These are phyloP conservation scores for Boulengeromyrus knoepffleri DNA, from an alignment of 2,113 vertebrate species.

Conservation along the genomic window DNA sequence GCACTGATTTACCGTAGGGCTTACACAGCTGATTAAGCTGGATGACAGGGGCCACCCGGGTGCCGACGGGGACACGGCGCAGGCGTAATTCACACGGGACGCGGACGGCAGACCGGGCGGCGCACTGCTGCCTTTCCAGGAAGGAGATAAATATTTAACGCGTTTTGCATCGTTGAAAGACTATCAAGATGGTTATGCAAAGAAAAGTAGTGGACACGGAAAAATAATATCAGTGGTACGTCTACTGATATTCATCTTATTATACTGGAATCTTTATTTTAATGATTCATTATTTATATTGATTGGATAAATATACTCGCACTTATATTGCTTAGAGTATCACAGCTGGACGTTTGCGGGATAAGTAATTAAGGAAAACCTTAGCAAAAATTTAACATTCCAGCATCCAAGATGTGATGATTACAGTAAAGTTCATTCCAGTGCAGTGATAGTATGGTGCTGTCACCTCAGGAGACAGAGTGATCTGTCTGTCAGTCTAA, in stretches of 20 bases:
- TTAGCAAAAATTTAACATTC: background rate
- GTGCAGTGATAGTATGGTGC: background rate
- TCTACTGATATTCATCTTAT: background rate
- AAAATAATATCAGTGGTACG: background rate
- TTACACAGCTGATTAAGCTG: background rate
- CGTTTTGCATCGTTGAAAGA: background rate
- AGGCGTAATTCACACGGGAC: background rate
- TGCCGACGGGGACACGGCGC: background rate
- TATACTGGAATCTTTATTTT: background rate
- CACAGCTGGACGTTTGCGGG: background rate
- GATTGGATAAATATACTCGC: background rate
- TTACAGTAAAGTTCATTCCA: background rate
- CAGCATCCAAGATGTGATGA: background rate
- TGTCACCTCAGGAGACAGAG: background rate
- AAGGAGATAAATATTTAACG: conserved; percentile 1
- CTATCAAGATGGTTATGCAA: background rate
- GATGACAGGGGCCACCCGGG: background rate
- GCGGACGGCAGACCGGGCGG: background rate
- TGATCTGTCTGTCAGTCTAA: background rate
- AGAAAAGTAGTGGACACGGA: background rate
- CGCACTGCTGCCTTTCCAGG: background rate
- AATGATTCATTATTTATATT: background rate
- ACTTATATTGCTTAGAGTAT: background rate
- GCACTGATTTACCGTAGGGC: background rate
- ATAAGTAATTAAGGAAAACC: background rate